A percentile compares a stretch with the other conserved stretches of the same genome.
Evolutionary conservation across 1,140 invertebrate genomes (phyloP).

Genomic region (Spodoptera litura): DNA sequence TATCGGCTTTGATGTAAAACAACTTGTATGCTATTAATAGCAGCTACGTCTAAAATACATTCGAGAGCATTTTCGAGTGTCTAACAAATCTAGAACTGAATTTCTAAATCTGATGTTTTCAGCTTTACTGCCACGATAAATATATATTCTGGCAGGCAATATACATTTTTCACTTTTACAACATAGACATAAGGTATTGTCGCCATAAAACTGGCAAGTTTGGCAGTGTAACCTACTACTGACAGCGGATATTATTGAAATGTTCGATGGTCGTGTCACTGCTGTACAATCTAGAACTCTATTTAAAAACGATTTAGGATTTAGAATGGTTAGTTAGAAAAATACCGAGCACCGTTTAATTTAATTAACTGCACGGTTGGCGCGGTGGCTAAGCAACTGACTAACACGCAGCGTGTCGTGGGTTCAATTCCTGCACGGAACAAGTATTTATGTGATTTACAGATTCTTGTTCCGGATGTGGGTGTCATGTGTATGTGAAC

Average conservation of each 20-base stretch:
- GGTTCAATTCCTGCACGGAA: too few species aligned
- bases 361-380: too few species aligned
- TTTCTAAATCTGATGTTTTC: conserved; percentile 67
- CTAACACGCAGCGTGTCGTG: too few species aligned
- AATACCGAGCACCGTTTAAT: too few species aligned
- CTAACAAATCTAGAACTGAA: conserved; percentile 63
- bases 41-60: not conserved
- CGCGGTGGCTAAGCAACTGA: too few species aligned
- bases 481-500: too few species aligned
- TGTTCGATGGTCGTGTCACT: conserved; percentile 1
- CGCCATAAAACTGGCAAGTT: conserved; percentile 43
- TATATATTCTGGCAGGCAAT: conserved; percentile 68
- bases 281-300: too few species aligned
- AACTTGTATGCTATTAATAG: not conserved
- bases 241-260: conserved; percentile 28
- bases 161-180: conserved; percentile 70
- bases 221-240: conserved; percentile 13
- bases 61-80: conserved; percentile 29
- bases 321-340: too few species aligned
- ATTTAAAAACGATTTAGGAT: too few species aligned
- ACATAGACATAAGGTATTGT: conserved; percentile 54
- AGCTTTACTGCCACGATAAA: conserved; percentile 69
- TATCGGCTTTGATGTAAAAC: not conserved
- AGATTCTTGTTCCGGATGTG: too few species aligned
- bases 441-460: too few species aligned